A percentile compares a stretch with the other conserved stretches of the same genome.
Evolutionary conservation across 64 coral and sea anemone species (phyloP).

Genomic region (Montipora capricornis): DNA sequence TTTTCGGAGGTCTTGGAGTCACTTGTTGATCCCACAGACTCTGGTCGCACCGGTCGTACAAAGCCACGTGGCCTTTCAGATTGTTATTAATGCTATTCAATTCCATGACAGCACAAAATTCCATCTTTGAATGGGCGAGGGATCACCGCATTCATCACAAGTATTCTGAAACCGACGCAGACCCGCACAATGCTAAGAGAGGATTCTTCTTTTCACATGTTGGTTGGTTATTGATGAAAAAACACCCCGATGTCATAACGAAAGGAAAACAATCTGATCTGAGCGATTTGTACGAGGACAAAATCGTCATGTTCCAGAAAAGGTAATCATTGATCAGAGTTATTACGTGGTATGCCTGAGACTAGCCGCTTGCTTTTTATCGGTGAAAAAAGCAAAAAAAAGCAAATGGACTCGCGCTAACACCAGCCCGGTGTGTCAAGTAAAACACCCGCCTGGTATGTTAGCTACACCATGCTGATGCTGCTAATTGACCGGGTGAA

Average conservation of each 20-base stretch:
- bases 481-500: too few relatives aligned
- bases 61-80: constrained; percentile 80
- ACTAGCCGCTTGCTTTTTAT: too few relatives aligned
- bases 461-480: too few relatives aligned
- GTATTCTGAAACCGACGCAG: constrained; percentile 83
- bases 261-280: constrained; percentile 78
- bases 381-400: too few relatives aligned
- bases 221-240: constrained; percentile 82
- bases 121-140: constrained; percentile 88
- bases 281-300: constrained; percentile 87
- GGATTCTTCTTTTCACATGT: constrained; percentile 88
- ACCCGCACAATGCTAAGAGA: constrained; percentile 87
- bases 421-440: too few relatives aligned
- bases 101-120: constrained; percentile 71
- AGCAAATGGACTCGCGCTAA: too few relatives aligned
- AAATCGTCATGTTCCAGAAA: constrained; percentile 84
- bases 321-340: constrained; percentile 35
- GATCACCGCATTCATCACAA: constrained; percentile 93
- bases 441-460: too few relatives aligned
- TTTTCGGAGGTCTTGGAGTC: constrained; percentile 59
- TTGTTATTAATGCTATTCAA: constrained; percentile 56
- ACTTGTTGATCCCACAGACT: constrained; percentile 82
- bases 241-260: constrained; percentile 82
- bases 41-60: constrained; percentile 83
- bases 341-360: neutral